A percentile compares a stretch with the other conserved stretches of the same genome.
Conservation (phyloP, 2,113 vertebrate genomes). For the Laterallus jamaicensis region DNA sequence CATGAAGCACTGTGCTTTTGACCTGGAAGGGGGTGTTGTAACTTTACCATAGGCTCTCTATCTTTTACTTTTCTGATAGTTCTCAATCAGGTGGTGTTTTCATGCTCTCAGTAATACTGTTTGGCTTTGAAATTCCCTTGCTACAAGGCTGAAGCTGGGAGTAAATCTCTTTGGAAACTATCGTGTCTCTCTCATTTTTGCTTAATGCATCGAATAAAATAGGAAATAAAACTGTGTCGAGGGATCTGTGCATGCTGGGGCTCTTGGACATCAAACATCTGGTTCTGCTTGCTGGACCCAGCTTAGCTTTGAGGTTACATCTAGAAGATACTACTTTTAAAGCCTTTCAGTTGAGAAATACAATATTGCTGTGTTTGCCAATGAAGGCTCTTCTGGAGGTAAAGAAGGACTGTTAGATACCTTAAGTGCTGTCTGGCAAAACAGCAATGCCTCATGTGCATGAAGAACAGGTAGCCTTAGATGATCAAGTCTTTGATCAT, state of each 20-base stretch:
- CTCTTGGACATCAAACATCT: background rate
- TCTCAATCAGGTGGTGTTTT: background rate
- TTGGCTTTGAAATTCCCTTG: background rate
- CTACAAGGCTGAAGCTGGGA: background rate
- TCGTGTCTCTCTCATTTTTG: background rate
- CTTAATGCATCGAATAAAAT: background rate
- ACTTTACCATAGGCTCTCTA: background rate
- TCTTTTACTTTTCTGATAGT: background rate
- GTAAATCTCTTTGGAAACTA: background rate
- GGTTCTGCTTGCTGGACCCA: slow-evolving; percentile 17
- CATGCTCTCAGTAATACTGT: background rate
- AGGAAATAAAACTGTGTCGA: background rate
- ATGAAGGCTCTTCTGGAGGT: background rate
- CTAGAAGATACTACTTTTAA: background rate
- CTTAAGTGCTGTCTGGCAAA: background rate
- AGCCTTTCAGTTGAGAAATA: background rate
- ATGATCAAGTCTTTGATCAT: background rate
- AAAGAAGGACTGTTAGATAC: background rate
- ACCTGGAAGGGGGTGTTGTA: background rate
- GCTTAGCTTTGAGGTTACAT: background rate
- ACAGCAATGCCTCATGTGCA: background rate
- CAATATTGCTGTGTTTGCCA: background rate
- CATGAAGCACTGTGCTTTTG: background rate
- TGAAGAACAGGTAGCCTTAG: background rate
- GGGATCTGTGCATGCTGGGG: background rate